phyloP scores from a whole-genome alignment of 2,888 invertebrate species.

The Caenorhabditis doughertyi region DNA sequence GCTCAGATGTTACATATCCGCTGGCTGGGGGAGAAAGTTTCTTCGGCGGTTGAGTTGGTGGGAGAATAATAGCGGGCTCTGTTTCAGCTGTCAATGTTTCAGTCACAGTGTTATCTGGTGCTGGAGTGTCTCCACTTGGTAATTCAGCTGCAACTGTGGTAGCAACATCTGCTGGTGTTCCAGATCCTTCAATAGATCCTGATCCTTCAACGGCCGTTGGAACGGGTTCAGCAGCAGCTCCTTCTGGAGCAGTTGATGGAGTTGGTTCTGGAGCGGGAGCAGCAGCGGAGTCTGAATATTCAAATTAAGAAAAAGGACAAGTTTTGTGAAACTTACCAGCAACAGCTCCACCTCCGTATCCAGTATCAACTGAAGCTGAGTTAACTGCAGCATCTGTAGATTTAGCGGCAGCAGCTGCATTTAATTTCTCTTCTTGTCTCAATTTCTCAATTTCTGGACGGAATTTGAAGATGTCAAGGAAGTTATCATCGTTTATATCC shows the following conservation, averaged over 20 bases:
- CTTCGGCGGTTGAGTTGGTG: conserved; percentile 47
- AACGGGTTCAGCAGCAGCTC: conserved; percentile 11
- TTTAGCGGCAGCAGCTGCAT: conserved; percentile 36
- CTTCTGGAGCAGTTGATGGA: conserved; percentile 14
- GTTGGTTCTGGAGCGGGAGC: conserved; percentile 30
- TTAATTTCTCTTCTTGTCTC: conserved; percentile 42
- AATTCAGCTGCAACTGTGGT: conserved; percentile 28
- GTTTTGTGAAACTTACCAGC: conserved; percentile 1
- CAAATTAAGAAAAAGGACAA: background rate
- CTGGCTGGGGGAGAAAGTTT: conserved; percentile 56
- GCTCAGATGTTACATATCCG: conserved; percentile 57
- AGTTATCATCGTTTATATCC: conserved; percentile 72
- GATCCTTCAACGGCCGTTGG: conserved; percentile 53
- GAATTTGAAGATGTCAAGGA: conserved; percentile 72
- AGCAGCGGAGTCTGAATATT: conserved; percentile 20
- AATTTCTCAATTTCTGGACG: conserved; percentile 65
- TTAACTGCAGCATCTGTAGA: conserved; percentile 48
- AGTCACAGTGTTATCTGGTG: conserved; percentile 37
- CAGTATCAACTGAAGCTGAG: conserved; percentile 49
- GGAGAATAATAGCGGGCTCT: conserved; percentile 56
- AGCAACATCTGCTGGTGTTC: conserved; percentile 36
- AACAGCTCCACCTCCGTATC: conserved; percentile 41
- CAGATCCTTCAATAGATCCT: conserved; percentile 48
- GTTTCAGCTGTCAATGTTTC: conserved; percentile 50
- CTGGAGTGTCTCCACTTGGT: conserved; percentile 18